Evolutionary conservation across 2,797 vertebrate species (phyloP), one percentile per base, ranked within the genome.

Genomic region (Sciaenops ocellatus): DNA sequence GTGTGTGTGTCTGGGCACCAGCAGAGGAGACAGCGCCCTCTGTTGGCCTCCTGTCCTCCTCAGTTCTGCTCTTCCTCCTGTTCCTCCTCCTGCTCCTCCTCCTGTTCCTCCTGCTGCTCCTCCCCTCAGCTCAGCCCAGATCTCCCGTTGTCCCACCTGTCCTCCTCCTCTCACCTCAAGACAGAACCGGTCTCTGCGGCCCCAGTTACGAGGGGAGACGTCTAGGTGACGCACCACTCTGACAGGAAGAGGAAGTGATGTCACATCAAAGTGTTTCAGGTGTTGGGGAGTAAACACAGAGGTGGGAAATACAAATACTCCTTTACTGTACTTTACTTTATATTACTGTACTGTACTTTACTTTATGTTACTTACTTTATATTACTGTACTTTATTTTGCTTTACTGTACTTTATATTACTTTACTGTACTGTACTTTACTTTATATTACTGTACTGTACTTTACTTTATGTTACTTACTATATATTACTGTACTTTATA

Each of bases 121-220:
- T 66, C 68, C 66, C 72, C 70, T 84, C 50, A 86, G 74, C 68
- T 76, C 85, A 0, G 83, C 83, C 85, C 79, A 85, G 68, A 87
- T 80, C 50, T 87, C 88, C 57, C 85, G 65, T 20, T 38, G 51
- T 41, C 90, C 90, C 62, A 82, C 79, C 24, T 84, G 79, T 1
- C 94, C 94, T 12, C 92, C 94, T 22, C 93, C 92, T 50, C 74
- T 92, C n/a, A 95, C 91, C 46, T 95, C 94, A 80, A 95, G 81
- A 12, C 94, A 92, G 78, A 95, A 95, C 18, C 91, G 84, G 76
- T 96, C 93, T 34, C 90, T 90, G 76, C 93, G 84, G 0, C 94
- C 93, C 74, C 89, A 89, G 75, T 94, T 89, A 8, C 76, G 80
- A 24, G 91, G 63, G 20, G 89, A 88, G 17, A 91, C 56, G 4